These are phyloP conservation scores for Peromyscus aztecus DNA, from an alignment of 2,797 vertebrate species.

Conservation along the genomic window DNA sequence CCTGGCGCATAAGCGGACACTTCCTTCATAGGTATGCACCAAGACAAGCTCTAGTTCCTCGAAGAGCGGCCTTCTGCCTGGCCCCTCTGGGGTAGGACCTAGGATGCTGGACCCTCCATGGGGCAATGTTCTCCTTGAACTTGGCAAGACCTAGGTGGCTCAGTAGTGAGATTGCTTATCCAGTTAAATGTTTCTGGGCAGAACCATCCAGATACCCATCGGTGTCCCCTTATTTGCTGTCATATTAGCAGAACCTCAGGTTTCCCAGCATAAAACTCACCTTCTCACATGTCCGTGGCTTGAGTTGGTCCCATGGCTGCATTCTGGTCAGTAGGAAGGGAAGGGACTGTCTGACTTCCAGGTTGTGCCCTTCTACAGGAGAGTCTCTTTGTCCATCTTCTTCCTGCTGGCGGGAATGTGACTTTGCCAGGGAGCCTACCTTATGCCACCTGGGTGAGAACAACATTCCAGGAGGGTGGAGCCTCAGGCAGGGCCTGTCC, in stretches of 20 bases:
- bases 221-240: not conserved
- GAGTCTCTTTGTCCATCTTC: too few relatives aligned
- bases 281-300: not conserved
- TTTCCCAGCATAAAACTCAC: not conserved
- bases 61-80: not conserved
- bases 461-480: not conserved
- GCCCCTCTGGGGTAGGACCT: not conserved
- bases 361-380: not conserved
- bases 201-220: not conserved
- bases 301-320: not conserved
- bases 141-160: not conserved
- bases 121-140: not conserved
- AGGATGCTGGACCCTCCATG: not conserved
- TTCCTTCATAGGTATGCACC: not conserved
- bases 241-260: too few relatives aligned
- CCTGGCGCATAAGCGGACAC: accelerated
- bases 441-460: not conserved
- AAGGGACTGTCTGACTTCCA: not conserved
- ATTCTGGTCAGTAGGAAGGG: not conserved
- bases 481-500: not conserved
- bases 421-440: not conserved
- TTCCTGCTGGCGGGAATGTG: not conserved
- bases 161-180: not conserved
- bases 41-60: not conserved
- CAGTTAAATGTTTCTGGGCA: not conserved